A percentile compares a stretch with the other conserved stretches of the same genome.
Conservation (phyloP, 2,888 invertebrate genomes). For the Chaitophorus viminalis region DNA sequence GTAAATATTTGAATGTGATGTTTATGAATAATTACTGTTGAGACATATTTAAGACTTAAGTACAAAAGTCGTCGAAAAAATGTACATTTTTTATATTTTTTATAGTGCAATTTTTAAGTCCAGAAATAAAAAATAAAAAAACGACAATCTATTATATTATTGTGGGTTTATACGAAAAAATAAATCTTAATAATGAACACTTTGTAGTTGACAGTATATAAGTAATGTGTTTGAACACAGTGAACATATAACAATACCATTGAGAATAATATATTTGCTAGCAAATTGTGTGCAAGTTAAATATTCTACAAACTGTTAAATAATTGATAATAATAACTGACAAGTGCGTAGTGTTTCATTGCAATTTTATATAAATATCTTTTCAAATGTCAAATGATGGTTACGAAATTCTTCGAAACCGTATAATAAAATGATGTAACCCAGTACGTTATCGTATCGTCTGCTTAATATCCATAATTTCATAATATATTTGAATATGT, state of each 20-base stretch:
- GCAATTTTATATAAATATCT: background rate
- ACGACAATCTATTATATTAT: background rate
- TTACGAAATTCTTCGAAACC: constrained; percentile 2
- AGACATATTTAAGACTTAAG: background rate
- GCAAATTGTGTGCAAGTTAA: background rate
- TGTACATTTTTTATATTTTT: background rate
- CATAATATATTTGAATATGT: background rate
- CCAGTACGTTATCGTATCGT: background rate
- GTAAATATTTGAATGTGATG: background rate
- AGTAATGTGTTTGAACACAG: background rate
- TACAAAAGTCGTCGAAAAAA: background rate
- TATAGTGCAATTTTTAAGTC: background rate
- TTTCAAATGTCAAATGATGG: background rate
- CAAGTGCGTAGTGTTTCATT: background rate
- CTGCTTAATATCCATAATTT: background rate
- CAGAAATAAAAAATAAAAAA: background rate
- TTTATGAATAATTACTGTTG: background rate
- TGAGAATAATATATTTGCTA: background rate
- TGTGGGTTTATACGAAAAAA: background rate
- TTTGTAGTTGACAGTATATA: background rate
- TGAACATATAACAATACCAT: background rate
- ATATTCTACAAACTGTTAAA: background rate
- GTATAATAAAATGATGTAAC: background rate
- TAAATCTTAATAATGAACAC: background rate
- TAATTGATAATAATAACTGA: background rate